Evolutionary conservation across 2,113 vertebrate genomes (phyloP), one percentile per base, ranked within the genome.

Genomic region (Oryzias javanicus): DNA sequence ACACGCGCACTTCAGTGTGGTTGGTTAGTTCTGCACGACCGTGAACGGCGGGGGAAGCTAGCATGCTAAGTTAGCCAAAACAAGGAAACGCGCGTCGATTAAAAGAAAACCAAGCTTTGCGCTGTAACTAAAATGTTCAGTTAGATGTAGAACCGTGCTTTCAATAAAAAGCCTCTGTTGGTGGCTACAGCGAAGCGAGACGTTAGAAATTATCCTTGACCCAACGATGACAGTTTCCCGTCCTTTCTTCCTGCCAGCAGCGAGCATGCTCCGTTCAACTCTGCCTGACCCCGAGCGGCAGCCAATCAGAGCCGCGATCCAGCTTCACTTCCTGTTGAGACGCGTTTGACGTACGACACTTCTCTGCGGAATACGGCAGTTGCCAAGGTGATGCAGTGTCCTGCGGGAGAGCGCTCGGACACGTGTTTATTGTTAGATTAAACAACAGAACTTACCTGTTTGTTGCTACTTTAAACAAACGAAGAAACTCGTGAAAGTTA

Each of bases 251-350:
- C 53, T 18, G 10, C 49, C 53, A 19, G 44, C 35, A 20, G 25
- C 35, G 44, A 49, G 55, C 15, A 41, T 62, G 17, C 64, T 29
- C 27, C 24, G 25, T 55, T 66, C 62, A 40, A 63, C 66, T 55
- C 16, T 46, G 77, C 42, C 64, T 75, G 69, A 66, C 35, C 20
- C 70, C 1, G 4, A 24, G 0, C 24, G 4, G 16, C 67, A 79
- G 58, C 85, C 85, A 85, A 87, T 85, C 76, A 69, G 1, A 62
- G 27, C 51, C 2, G 35, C 8, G 35, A 12, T 35, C 35, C 35
- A 3, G 10, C 35, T 35, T 35, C 35, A 35, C 35, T 35, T 35
- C 35, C 35, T 12, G 35, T 12, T 35, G 8, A 35, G 35, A 35
- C 10, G 35, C 35, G 3, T 35, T 12, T 13, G 35, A 35, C 35